Conservation (phyloP, 2,113 vertebrate genomes). For the Bostrychus sinensis region DNA sequence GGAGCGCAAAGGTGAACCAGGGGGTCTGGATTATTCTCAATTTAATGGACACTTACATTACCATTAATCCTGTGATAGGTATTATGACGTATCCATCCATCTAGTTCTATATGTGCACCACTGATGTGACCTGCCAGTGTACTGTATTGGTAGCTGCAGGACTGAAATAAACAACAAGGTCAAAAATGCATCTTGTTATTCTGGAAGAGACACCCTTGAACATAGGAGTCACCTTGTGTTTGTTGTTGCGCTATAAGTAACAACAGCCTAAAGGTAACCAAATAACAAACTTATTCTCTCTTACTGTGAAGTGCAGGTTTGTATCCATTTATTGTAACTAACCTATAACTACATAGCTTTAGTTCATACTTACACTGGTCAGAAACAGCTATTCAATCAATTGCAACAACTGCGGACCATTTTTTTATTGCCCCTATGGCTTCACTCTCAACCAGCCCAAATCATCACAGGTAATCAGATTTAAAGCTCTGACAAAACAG, state of each 20-base stretch:
- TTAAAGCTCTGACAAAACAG: no score
- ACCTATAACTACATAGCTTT: no score
- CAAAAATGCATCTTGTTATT: conserved; percentile 42
- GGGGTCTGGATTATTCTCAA: conserved; percentile 21
- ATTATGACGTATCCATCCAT: conserved; percentile 4
- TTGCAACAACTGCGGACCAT: no score
- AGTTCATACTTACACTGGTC: no score
- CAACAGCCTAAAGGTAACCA: background rate
- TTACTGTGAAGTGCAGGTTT: background rate
- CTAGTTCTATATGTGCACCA: conserved; percentile 11
- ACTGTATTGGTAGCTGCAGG: conserved; percentile 24
- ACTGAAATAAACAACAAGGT: conserved; percentile 13
- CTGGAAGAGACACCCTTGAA: conserved; percentile 37
- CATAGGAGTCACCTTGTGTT: conserved; percentile 30
- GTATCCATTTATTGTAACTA: no score
- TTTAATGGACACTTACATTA: conserved; percentile 40
- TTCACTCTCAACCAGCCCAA: no score
- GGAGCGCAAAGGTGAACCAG: conserved; percentile 26
- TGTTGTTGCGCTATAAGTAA: conserved; percentile 1
- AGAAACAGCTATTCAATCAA: no score
- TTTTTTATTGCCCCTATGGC: no score
- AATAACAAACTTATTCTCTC: background rate
- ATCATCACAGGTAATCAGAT: no score
- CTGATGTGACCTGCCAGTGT: conserved; percentile 15
- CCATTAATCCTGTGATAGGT: conserved; percentile 32